Conservation (phyloP, 2,888 invertebrate genomes). For the Iselma pallidipennis region DNA sequence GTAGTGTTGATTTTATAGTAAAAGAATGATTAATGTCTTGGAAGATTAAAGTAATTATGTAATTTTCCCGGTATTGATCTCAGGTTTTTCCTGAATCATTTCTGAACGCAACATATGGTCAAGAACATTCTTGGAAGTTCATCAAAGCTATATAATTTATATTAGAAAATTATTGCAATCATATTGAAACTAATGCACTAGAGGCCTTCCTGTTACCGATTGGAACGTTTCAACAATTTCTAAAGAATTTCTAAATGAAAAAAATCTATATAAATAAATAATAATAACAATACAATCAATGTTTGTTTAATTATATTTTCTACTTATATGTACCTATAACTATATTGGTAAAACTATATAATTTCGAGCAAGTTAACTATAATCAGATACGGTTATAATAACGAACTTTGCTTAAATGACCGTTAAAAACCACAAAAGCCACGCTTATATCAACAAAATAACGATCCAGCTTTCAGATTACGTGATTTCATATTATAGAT, state of each 20-base stretch:
- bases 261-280: too few relatives aligned
- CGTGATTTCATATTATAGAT: neutral
- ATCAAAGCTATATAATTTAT: constrained; percentile 12
- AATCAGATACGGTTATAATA: neutral
- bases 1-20: too few relatives aligned
- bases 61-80: neutral
- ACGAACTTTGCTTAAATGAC: constrained; percentile 1
- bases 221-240: too few relatives aligned
- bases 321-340: neutral
- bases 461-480: neutral
- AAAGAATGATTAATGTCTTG: neutral
- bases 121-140: constrained; percentile 6
- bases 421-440: constrained; percentile 8
- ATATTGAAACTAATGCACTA: constrained; percentile 5
- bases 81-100: neutral
- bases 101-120: neutral
- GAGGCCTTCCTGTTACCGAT: constrained; percentile 1
- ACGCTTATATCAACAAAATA: constrained; percentile 3
- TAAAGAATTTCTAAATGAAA: too few relatives aligned
- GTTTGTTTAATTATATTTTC: neutral
- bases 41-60: neutral
- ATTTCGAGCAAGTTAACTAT: neutral
- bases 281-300: too few relatives aligned
- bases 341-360: too few relatives aligned
- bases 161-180: constrained; percentile 5